Conservation (phyloP, 30 jellyfish, hydroid and myxozoan genomes). For the Thelohanellus kitauei region DNA sequence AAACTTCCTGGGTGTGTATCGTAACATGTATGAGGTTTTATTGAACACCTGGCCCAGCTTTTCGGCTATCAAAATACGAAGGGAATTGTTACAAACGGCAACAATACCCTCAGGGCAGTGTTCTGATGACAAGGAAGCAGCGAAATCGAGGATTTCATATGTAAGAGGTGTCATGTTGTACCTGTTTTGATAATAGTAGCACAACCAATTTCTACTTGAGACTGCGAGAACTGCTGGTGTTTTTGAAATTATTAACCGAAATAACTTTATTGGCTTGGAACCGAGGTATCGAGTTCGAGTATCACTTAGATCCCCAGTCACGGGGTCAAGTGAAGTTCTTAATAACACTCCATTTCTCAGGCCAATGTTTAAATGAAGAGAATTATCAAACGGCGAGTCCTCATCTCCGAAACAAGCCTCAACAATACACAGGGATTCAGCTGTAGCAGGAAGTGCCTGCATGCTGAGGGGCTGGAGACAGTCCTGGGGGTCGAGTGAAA, state of each 20-base stretch:
- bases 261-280: constrained; percentile 49
- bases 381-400: constrained; percentile 24
- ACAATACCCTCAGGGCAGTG: constrained; percentile 98
- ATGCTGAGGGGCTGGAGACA: constrained; percentile 87
- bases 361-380: constrained; percentile 47
- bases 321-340: constrained; percentile 66
- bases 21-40: constrained; percentile 41
- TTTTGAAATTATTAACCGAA: constrained; percentile 43
- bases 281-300: constrained; percentile 88
- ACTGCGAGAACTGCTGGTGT: constrained; percentile 85
- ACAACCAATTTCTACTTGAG: constrained; percentile 94
- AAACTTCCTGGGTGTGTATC: constrained; percentile 61
- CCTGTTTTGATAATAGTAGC: constrained; percentile 78
- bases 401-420: constrained; percentile 78
- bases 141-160: constrained; percentile 70
- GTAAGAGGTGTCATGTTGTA: constrained; percentile 72
- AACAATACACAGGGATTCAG: constrained; percentile 79
- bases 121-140: constrained; percentile 74
- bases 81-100: constrained; percentile 45
- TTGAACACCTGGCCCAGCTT: constrained; percentile 85
- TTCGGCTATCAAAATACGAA: constrained; percentile 60
- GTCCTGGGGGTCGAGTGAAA: constrained; percentile 83
- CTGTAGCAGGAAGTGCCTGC: constrained; percentile 94
- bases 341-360: constrained; percentile 68
- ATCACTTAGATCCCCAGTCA: constrained; percentile 82